Base-by-base conservation (phyloP, 2,113 vertebrate species). In the Conger conger region DNA sequence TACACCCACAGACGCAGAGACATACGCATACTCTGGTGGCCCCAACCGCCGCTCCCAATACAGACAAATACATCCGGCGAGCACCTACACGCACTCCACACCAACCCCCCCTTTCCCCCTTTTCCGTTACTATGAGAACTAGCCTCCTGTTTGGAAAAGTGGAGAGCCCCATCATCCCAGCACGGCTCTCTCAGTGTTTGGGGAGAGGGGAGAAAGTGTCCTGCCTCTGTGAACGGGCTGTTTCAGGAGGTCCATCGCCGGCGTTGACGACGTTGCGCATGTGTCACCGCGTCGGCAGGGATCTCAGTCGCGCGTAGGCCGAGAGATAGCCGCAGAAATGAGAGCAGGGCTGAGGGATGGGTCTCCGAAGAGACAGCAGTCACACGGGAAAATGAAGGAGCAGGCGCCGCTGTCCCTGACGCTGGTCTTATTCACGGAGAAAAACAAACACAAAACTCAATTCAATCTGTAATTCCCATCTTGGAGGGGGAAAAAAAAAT, bases 401-500 rank as follows among this genome's bases (percentile, higher is more conserved):
- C 76, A 79, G 83, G 60, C 4, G 13, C 76, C 30, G 33, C 83
- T 83, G 82, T 30, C 82, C 82, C 76, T 83, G 68, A 83, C 76
- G 79, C 76, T 45, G 30, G 50, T 77, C 76, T 63, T 20, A 79
- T 79, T 50, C 78, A 45, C 54, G 36, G 50, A 42, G 53, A 84
- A 76, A 84, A 53, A 57, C 76, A 84, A 84, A 84, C 4, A 36
- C 73, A 37, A 79, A 84, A 79, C 78, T 45, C 45, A 84, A 79
- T 78, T 15, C 9, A 50, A 38, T 80, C 23, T 63, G 83, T 53
- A 84, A 79, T 84, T 79, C 78, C 45, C 83, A 79, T 84, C 83
- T 79, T 79, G 33, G 83, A 78, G 57, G 83, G 57, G 57, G 45
- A 50, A 50, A 42, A 76, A 76, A 36, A 84, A 84, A 84, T 57